A percentile compares a stretch with the other conserved stretches of the same genome.
These are phyloP conservation scores for Hofmannophila pseudospretella DNA, from an alignment of 2,888 invertebrate species.

Conservation along the genomic window DNA sequence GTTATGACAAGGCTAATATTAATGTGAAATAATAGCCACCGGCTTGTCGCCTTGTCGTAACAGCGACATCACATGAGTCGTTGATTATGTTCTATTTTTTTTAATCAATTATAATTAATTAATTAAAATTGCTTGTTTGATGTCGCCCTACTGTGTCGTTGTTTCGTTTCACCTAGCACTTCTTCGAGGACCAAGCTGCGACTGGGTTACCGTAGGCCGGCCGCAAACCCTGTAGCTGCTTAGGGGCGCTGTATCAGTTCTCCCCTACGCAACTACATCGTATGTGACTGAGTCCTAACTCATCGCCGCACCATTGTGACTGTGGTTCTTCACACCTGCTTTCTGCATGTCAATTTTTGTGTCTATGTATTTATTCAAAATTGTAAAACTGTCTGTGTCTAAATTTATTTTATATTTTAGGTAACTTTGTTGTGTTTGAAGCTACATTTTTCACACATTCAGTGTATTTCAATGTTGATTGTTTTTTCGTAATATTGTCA, in stretches of 20 bases:
- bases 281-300: conserved; percentile 39
- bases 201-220: conserved; percentile 25
- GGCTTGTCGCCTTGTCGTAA: no score
- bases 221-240: conserved; percentile 73
- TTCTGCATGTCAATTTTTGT: conserved; percentile 20
- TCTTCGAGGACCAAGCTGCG: background rate
- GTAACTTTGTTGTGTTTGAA: background rate
- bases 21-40: no score
- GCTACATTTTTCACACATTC: background rate
- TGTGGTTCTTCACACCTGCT: conserved; percentile 22
- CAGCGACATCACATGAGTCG: no score
- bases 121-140: no score
- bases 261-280: conserved; percentile 66
- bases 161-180: background rate
- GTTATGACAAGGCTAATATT: no score
- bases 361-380: conserved; percentile 10
- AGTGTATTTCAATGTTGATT: background rate
- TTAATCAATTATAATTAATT: no score
- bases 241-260: conserved; percentile 59
- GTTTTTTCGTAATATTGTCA: background rate
- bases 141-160: background rate
- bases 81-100: no score
- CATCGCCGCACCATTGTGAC: conserved; percentile 24
- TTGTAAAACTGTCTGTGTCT: background rate
- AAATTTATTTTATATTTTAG: background rate